Evolutionary conservation across 2,888 invertebrate genomes (phyloP).

Genomic region (Noctua pronuba): DNA sequence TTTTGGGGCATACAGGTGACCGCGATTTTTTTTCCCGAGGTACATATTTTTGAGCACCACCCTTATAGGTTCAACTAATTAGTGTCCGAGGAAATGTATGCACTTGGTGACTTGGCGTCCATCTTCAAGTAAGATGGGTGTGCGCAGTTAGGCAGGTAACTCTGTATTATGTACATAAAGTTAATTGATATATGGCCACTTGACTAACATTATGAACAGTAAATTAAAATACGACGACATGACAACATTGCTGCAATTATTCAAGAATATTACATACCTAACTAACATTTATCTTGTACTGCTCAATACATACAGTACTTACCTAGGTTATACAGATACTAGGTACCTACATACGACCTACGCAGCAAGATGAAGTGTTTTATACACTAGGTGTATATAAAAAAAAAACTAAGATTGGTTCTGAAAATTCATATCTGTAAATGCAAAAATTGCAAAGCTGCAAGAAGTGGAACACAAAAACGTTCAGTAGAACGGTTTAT

Average conservation of each 20-base stretch:
- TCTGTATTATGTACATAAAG: slow-evolving; percentile 8
- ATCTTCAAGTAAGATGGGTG: not conserved
- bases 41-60: too few species aligned
- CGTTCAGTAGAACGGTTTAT: not conserved
- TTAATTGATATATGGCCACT: slow-evolving; percentile 19
- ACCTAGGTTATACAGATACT: not conserved
- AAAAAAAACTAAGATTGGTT: too few species aligned
- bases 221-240: slow-evolving; percentile 5
- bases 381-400: not conserved
- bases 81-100: not conserved
- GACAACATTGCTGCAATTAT: slow-evolving; percentile 28
- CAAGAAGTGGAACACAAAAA: not conserved
- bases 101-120: not conserved
- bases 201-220: slow-evolving; percentile 10
- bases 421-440: not conserved
- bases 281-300: not conserved
- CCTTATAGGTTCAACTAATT: too few species aligned
- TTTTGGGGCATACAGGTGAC: too few species aligned
- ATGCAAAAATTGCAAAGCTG: not conserved
- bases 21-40: too few species aligned
- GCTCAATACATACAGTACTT: not conserved
- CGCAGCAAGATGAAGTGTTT: not conserved
- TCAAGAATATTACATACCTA: slow-evolving; percentile 7
- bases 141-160: not conserved
- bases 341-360: not conserved